Base-by-base conservation (phyloP, 2,797 vertebrate species). In the Spinus pinus region DNA sequence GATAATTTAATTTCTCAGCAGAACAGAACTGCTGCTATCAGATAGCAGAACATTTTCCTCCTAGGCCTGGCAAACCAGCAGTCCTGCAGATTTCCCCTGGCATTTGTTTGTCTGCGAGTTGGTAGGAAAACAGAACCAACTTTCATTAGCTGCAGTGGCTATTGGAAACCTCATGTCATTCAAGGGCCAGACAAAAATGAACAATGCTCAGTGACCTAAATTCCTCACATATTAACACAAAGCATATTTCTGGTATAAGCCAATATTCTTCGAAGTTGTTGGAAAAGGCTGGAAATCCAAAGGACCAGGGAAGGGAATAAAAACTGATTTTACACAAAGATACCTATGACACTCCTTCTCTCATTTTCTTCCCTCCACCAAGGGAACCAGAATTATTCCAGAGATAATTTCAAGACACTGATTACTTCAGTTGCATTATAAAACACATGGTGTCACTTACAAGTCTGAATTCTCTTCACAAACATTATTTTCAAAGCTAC, bases 161-260 rank as follows among this genome's bases (percentile, higher is more conserved):
- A 66, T 93, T 95, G 88, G 86, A 94, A 94, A 91, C 64, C 53
- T 86, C 86, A 42, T 90, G 66, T 90, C 81, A 95, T 94, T 95
- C 62, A 86, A 86, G 66, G 79, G 58, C 88, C 88, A 92, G 91
- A 90, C 75, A 92, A 88, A 94, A 92, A 81, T 85, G 73, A 94
- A 78, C 82, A 95, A 86, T 88, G 73, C 39, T 95, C 66, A 91
- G 80, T 96, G 96, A 96, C 88, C 95, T 92, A 93, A 88, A 97
- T 96, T 91, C 70, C 44, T 88, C 62, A 49, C 35, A 50, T 90
- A 75, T 81, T 93, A 92, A 78, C 61, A 90, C 86, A 96, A 91
- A 77, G 31, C 66, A 80, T 79, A 85, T 94, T 94, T 94, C 80
- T 90, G 27, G 79, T 67, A 71, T 57, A 96, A 91, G 56, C 23